These are phyloP conservation scores for Papilio protenor DNA, from an alignment of 2,888 invertebrate species.

Conservation along the genomic window DNA sequence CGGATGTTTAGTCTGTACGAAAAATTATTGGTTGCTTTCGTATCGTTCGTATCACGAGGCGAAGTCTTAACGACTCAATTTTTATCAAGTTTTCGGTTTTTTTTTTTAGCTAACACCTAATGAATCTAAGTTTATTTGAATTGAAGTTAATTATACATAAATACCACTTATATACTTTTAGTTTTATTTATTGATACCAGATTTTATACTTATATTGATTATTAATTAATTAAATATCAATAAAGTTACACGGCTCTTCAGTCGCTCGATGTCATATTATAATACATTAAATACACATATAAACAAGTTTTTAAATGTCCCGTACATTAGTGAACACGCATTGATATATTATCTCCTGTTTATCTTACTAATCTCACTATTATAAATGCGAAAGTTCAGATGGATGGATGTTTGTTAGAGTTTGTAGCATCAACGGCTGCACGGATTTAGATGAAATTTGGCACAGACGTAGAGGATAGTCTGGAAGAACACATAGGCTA, in stretches of 20 bases:
- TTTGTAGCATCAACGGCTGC: no score
- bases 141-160: neutral
- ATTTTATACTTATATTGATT: constrained; percentile 4
- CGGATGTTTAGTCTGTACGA: constrained; percentile 80
- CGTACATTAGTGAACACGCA: constrained; percentile 3
- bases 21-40: constrained; percentile 73
- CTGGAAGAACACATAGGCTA: no score
- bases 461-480: no score
- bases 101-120: constrained; percentile 15
- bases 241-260: constrained; percentile 12
- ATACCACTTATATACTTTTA: constrained; percentile 2
- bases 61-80: constrained; percentile 77
- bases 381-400: no score
- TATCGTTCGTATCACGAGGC: constrained; percentile 62
- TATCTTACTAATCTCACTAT: no score
- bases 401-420: no score
- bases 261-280: neutral
- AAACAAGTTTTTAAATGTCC: constrained; percentile 20
- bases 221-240: constrained; percentile 7
- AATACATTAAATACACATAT: constrained; percentile 12
- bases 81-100: constrained; percentile 49
- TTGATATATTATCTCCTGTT: neutral
- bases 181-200: neutral
- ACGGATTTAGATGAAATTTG: no score
- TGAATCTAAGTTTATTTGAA: neutral